Percentiles rank a stretch among this genome's conserved stretches.
Conservation (phyloP, 2,113 vertebrate species). For the Campylorhamphus procurvoides region DNA sequence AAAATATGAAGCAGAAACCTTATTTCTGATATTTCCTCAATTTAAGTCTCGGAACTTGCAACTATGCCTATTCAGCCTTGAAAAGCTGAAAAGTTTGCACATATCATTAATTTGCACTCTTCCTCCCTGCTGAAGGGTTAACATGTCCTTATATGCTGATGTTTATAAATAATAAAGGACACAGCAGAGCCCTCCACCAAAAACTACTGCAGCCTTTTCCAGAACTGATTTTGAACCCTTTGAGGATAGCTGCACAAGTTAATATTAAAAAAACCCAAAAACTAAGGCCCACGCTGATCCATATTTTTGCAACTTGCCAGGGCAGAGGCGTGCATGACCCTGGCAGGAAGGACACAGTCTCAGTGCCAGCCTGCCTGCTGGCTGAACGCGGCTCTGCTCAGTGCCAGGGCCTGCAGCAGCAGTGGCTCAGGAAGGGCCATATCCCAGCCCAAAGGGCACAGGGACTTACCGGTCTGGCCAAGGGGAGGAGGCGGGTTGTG, state of each 20-base stretch:
- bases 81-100: no score
- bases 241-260: neutral
- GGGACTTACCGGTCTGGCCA: neutral
- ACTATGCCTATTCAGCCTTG: neutral
- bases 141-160: neutral
- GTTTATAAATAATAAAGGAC: neutral
- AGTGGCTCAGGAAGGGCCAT: neutral
- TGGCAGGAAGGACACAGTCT: neutral
- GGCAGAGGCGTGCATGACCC: fast-evolving
- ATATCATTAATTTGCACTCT: neutral
- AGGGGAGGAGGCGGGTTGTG: neutral
- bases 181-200: neutral
- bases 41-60: neutral
- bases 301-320: neutral
- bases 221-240: neutral
- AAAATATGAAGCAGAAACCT: neutral
- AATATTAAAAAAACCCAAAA: neutral
- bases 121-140: neutral
- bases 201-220: neutral
- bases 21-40: neutral
- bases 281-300: neutral
- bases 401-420: neutral
- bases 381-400: neutral
- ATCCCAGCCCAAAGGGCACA: neutral
- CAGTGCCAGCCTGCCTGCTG: neutral